Evolutionary conservation across 2,797 vertebrate genomes (phyloP).

Genomic region (Simalia tracyae): DNA sequence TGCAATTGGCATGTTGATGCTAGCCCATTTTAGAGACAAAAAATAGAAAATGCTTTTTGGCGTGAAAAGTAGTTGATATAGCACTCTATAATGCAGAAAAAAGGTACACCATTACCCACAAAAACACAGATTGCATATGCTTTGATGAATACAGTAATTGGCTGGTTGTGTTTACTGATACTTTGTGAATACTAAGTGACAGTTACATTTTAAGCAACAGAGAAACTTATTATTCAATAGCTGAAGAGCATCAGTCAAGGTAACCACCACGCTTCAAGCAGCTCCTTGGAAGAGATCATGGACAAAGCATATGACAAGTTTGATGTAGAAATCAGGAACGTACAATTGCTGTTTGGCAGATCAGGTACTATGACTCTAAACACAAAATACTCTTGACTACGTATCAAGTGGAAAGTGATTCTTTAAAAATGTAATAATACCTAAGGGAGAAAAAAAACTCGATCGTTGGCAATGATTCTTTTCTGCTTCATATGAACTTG

Average conservation of each 20-base stretch:
- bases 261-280: conserved; percentile 69
- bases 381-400: neutral
- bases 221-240: conserved; percentile 64
- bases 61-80: too few relatives aligned
- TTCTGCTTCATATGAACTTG: too few relatives aligned
- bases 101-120: neutral
- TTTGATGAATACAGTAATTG: neutral
- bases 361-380: conserved; percentile 76
- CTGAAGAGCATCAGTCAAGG: conserved; percentile 85
- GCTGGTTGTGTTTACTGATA: neutral
- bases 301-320: conserved; percentile 95
- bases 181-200: neutral
- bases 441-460: neutral
- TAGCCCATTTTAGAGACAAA: neutral
- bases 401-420: neutral
- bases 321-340: conserved; percentile 85
- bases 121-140: too few relatives aligned
- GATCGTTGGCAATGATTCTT: too few relatives aligned
- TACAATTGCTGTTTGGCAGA: conserved; percentile 91
- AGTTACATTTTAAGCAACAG: neutral
- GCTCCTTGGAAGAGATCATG: conserved; percentile 94
- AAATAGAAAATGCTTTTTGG: neutral
- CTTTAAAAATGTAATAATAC: neutral
- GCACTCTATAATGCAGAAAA: too few relatives aligned
- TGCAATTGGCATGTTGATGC: neutral